Evolutionary conservation across 2,113 vertebrate species (phyloP), one percentile per base, ranked within the genome.

Genomic region (Atractosteus spatula): DNA sequence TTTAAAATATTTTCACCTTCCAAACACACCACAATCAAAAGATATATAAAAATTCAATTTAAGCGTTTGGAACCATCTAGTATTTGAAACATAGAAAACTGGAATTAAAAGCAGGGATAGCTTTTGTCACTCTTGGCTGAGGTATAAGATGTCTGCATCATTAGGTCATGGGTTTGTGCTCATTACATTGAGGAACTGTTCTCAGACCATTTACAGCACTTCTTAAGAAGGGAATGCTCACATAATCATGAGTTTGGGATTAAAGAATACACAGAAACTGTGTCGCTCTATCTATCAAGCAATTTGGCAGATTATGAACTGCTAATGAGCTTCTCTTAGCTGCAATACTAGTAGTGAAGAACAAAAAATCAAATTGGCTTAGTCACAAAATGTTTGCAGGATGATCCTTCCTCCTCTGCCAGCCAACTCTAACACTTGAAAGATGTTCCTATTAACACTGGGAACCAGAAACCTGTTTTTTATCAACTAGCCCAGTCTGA

Each of bases 401-500:
- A 91, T 91, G 91, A 94, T 92, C 89, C 83, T 90, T 89, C 86
- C 87, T 89, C 87, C 87, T 91, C 88, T 85, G 80, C 89, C 85
- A 87, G 83, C 88, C 87, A 86, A 70, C 93, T 91, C 91, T 84
- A 86, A 94, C 91, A 91, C 94, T 94, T 90, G 90, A 94, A 95
- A 93, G 91, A 94, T 93, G 93, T 89, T 89, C 88, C 90, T 90
- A 93, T 91, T 92, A 95, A 95, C 89, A 88, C 92, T 90, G 83
- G 86, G 91, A 92, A 94, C 91, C 85, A 94, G 89, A 91, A 94
- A 91, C 91, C 91, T 91, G 90, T 87, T 91, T 90, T 92, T 92
- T 90, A 88, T 92, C 89, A 93, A 84, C 91, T 81, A 92, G 92
- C 90, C 93, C 89, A 90, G 92, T 92, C 93, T 97, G 95, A 97